Evolutionary conservation across 2,888 invertebrate species (phyloP), one percentile per base, ranked within the genome.

Genomic region (Sericinus montela): DNA sequence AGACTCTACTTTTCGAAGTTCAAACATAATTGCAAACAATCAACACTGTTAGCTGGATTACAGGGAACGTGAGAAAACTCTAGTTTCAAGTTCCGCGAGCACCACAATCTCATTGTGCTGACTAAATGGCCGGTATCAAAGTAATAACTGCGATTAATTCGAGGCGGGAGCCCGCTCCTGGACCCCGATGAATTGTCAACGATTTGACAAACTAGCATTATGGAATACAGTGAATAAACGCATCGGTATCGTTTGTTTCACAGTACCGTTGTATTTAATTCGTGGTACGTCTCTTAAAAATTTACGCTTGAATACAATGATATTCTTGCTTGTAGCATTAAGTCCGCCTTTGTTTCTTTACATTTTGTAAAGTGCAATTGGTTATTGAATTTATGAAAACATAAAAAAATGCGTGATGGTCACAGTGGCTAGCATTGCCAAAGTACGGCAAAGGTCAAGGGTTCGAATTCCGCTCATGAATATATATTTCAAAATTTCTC

Each of bases 131-230:
- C 62, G 60, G 56, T 51, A 56, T 53, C 63, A 29, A n/a, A 65
- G 68, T 77, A 82, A 84, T 80, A 73, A 75, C 75, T 72, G 72
- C 70, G 75, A 82, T 84, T 80, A 75, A 66, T 69, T 70, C 58
- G 14, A 61, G 56, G 57, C 62, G 19, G 19, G 19, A 67, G 64
- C 54, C 59, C 52, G 40, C 54, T 53, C 53, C 45, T 32, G 45
- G 45, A 35, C 34, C 32, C 9, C 49, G 62, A 58, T 51, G 62
- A 58, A 64, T 69, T 68, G 70, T 70, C 65, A 58, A 63, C 63
- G 16, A 44, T 52, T 59, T 62, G 62, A 63, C 29, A 38, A 41
- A 35, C 35, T 25, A 11, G 11, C 14, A 45, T 45, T 40, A 34
- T 32, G 7, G 3, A 23, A 3, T 23, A 3, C n/a, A 14, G 0